Evolutionary conservation across 2,113 vertebrate species (phyloP).

Genomic region (Orcinus orca): DNA sequence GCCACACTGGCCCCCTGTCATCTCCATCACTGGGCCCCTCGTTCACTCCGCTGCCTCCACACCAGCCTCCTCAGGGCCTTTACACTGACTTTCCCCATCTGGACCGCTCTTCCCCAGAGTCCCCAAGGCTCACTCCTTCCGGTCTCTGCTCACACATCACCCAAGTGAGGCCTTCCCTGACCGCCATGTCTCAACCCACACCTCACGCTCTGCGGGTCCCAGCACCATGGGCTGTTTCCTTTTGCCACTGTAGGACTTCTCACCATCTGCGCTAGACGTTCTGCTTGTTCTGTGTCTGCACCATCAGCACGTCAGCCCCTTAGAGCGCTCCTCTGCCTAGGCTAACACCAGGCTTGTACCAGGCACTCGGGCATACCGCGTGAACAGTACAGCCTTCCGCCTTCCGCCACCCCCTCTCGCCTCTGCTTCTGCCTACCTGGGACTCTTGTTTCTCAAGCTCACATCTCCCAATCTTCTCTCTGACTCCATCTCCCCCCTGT

Average conservation of each 20-base stretch:
- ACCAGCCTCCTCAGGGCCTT: neutral
- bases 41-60: neutral
- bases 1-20: too few species aligned
- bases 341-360: neutral
- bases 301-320: accelerated
- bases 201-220: accelerated
- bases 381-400: neutral
- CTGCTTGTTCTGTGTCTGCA: accelerated
- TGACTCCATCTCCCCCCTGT: neutral
- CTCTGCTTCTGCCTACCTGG: neutral
- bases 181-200: accelerated
- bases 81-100: neutral
- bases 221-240: neutral
- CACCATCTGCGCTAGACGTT: neutral
- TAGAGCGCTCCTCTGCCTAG: neutral
- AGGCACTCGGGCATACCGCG: accelerated
- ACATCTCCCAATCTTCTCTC: neutral
- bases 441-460: neutral
- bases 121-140: neutral
- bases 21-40: neutral
- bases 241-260: accelerated
- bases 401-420: neutral
- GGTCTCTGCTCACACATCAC: neutral
- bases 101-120: neutral
- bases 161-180: neutral